A percentile compares a stretch with the other conserved stretches of the same genome.
phyloP scores from a whole-genome alignment of 1,140 invertebrate genomes.

The Latrodectus geometricus region DNA sequence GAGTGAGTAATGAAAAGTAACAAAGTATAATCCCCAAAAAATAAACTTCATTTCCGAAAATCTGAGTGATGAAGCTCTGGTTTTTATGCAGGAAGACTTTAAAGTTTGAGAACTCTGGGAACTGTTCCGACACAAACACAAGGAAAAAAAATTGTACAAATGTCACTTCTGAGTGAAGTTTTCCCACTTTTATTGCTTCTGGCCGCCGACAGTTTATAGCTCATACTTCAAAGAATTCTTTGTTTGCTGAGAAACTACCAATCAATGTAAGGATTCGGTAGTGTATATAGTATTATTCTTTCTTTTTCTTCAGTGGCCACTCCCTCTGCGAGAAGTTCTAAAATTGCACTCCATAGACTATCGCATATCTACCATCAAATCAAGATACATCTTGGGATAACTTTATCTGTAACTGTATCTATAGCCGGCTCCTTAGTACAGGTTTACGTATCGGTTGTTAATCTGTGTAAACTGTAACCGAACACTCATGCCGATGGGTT shows the following conservation, averaged over 20 bases:
- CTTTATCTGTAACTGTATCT: constrained; percentile 51
- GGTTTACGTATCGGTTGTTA: constrained; percentile 6
- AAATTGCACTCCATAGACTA: neutral
- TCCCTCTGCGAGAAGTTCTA: neutral
- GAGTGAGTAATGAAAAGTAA: too few species aligned
- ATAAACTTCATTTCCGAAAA: too few species aligned
- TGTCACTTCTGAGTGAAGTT: neutral
- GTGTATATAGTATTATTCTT: neutral
- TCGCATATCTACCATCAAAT: neutral
- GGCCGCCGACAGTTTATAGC: neutral
- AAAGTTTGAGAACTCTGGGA: too few species aligned
- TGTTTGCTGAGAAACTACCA: constrained; percentile 28
- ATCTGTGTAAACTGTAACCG: constrained; percentile 54
- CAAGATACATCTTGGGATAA: constrained; percentile 10
- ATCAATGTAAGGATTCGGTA: constrained; percentile 28
- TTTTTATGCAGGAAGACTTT: too few species aligned
- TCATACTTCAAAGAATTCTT: constrained; percentile 28
- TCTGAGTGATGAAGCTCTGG: too few species aligned
- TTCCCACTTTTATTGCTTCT: constrained; percentile 33
- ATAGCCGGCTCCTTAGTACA: constrained; percentile 21
- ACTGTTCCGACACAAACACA: too few species aligned
- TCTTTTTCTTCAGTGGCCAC: neutral
- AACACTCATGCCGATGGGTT: constrained; percentile 14
- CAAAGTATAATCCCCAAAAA: too few species aligned
- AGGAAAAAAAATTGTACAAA: too few species aligned